These are phyloP conservation scores for Vultur gryphus DNA, from an alignment of 2,797 vertebrate genomes.

Conservation along the genomic window DNA sequence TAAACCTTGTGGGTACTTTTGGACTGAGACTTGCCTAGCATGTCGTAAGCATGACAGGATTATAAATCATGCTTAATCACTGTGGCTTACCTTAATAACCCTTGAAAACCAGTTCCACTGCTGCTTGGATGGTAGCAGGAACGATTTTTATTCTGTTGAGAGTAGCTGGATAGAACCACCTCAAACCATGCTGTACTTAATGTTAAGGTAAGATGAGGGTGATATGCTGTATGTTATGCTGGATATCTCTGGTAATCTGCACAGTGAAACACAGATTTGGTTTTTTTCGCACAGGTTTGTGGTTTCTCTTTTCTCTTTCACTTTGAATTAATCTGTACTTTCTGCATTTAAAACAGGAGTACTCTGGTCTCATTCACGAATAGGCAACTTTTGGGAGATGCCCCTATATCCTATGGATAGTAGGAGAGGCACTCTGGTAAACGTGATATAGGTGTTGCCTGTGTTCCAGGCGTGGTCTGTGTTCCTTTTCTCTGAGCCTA, in stretches of 20 bases:
- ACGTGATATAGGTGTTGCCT: not conserved
- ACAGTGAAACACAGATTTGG: not conserved
- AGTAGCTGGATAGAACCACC: not conserved
- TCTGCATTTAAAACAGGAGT: not conserved
- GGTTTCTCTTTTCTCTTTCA: not conserved
- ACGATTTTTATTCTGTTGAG: not conserved
- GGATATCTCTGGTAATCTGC: not conserved
- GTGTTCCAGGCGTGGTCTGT: not conserved
- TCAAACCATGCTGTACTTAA: not conserved
- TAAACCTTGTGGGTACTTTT: not conserved
- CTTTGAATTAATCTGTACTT: not conserved
- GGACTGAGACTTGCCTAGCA: not conserved
- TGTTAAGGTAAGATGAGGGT: not conserved
- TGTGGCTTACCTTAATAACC: not conserved
- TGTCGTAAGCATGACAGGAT: not conserved
- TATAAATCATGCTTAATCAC: slow-evolving; percentile 7
- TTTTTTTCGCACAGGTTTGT: not conserved
- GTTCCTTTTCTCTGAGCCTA: not conserved
- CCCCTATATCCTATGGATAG: not conserved
- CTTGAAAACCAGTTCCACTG: not conserved
- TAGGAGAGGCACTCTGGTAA: not conserved
- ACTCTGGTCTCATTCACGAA: not conserved
- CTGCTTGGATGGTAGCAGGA: not conserved
- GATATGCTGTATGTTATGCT: not conserved
- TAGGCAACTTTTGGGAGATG: not conserved